phyloP scores from a whole-genome alignment of 2,797 vertebrate species.

The Eptatretus atami region DNA sequence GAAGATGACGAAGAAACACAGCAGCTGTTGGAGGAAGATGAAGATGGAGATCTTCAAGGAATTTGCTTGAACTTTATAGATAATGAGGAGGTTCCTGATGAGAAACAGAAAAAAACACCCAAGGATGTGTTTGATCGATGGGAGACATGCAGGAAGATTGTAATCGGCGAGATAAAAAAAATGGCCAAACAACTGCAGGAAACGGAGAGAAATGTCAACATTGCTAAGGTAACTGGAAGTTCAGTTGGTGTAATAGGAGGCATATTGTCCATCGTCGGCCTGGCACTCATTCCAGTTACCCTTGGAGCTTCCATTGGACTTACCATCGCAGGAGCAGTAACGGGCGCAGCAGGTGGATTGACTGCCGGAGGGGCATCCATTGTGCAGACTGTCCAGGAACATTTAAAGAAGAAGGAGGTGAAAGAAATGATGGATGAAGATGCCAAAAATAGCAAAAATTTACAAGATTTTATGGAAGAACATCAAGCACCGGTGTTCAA shows the following conservation, averaged over 20 bases:
- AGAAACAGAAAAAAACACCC: background rate
- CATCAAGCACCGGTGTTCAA: background rate
- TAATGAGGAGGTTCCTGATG: background rate
- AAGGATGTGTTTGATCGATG: no score
- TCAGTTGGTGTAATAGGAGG: background rate
- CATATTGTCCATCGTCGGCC: constrained; percentile 1
- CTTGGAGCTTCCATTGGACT: background rate
- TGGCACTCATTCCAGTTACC: constrained; percentile 3
- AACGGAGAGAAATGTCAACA: constrained; percentile 2
- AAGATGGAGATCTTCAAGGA: background rate
- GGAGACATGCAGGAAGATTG: no score
- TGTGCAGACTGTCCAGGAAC: background rate
- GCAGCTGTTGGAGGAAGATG: no score
- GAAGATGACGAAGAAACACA: no score
- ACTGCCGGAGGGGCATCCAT: constrained; percentile 5
- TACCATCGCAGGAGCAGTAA: background rate
- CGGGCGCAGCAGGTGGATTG: background rate
- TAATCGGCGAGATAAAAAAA: no score
- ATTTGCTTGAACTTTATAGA: background rate
- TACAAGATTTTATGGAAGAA: background rate
- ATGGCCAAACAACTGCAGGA: background rate
- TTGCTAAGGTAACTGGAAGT: background rate
- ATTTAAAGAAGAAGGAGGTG: constrained; percentile 1
- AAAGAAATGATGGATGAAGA: background rate
- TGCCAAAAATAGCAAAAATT: background rate